Percentiles rank a stretch among this genome's conserved stretches.
These are phyloP conservation scores for Seira ritae DNA, from an alignment of 2,888 invertebrate species.

Conservation along the genomic window DNA sequence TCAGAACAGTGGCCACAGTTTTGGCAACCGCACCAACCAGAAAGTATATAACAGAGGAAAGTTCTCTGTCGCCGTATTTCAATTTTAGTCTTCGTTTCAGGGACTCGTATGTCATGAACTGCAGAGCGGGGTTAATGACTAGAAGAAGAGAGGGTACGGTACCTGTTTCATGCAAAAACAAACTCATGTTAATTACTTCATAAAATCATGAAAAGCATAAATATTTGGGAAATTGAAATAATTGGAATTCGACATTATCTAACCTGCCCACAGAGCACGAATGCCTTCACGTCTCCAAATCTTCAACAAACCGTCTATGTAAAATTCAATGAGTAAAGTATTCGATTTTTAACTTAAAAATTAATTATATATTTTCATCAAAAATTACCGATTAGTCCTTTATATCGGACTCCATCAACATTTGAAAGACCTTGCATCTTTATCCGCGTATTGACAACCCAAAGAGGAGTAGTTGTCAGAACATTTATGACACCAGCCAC, in stretches of 20 bases:
- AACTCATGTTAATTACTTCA: background rate
- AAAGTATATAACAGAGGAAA: constrained; percentile 81
- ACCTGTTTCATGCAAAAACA: no score
- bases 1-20: constrained; percentile 89
- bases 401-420: constrained; percentile 70
- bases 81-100: constrained; percentile 84
- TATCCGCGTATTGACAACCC: constrained; percentile 88
- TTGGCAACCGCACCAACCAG: constrained; percentile 90
- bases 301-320: constrained; percentile 82
- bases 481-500: constrained; percentile 84
- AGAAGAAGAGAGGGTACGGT: constrained; percentile 34
- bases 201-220: no score
- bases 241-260: constrained; percentile 86
- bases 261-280: constrained; percentile 87
- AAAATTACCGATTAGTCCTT: constrained; percentile 75
- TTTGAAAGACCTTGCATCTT: constrained; percentile 83
- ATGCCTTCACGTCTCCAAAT: constrained; percentile 86
- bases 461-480: constrained; percentile 89
- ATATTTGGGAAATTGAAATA: background rate
- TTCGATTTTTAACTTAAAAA: constrained; percentile 8
- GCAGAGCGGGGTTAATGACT: constrained; percentile 92
- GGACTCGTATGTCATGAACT: constrained; percentile 93
- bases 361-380: no score
- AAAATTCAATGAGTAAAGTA: no score
- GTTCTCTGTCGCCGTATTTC: constrained; percentile 76